Percentiles rank a stretch among this genome's conserved stretches.
Evolutionary conservation across 2,113 vertebrate species (phyloP).

Genomic region (Hemicordylus capensis): DNA sequence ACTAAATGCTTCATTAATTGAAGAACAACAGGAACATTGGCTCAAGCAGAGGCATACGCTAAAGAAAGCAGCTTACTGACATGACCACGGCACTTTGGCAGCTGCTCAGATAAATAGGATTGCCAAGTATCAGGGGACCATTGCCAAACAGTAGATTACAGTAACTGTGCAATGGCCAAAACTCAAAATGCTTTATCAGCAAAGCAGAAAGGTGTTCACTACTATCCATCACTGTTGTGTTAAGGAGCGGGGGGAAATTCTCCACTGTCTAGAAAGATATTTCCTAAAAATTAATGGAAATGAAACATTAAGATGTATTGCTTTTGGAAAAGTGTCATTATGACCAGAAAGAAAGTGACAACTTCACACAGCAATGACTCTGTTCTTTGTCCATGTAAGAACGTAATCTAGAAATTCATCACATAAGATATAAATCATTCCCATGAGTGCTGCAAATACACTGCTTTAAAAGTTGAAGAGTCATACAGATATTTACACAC

Average conservation of each 20-base stretch:
- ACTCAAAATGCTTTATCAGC: neutral
- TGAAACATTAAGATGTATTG: neutral
- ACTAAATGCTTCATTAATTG: constrained; percentile 32
- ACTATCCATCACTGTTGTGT: neutral
- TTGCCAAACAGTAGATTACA: constrained; percentile 13
- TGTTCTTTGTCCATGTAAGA: constrained; percentile 31
- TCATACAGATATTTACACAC: neutral
- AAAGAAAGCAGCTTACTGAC: constrained; percentile 37
- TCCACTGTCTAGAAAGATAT: neutral
- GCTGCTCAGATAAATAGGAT: constrained; percentile 37
- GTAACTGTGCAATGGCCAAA: constrained; percentile 10
- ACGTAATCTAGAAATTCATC: neutral
- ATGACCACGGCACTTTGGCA: constrained; percentile 41
- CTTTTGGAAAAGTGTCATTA: neutral
- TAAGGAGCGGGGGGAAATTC: neutral
- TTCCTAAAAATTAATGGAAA: neutral
- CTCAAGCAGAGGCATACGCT: neutral
- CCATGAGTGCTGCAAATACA: constrained; percentile 20
- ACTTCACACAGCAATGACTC: neutral
- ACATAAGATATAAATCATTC: neutral
- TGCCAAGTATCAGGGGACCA: neutral
- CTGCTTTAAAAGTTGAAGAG: neutral
- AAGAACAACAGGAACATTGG: constrained; percentile 33
- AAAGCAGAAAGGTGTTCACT: constrained; percentile 3
- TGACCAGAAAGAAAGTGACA: neutral